Evolutionary conservation across 2,113 vertebrate species (phyloP).

Genomic region (Pseudopodoces humilis): DNA sequence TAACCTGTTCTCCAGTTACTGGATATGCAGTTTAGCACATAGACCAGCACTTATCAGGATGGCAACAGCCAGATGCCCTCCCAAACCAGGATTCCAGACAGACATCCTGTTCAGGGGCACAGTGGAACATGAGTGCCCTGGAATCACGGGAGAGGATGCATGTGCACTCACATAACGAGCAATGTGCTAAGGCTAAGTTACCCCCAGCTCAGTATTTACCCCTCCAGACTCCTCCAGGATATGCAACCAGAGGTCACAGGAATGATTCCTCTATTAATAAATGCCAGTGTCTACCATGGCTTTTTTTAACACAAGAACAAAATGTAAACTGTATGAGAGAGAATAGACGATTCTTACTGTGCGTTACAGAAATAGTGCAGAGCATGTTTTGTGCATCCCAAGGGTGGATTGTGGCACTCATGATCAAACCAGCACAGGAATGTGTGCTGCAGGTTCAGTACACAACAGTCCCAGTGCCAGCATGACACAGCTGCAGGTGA

Average conservation of each 20-base stretch:
- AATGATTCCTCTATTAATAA: not conserved
- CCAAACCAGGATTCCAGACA: not conserved
- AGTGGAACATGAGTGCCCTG: rapidly evolving
- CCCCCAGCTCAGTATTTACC: not conserved
- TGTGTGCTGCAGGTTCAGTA: not conserved
- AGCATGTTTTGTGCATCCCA: not conserved
- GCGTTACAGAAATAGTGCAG: not conserved
- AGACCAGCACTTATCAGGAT: rapidly evolving
- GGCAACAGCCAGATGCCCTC: not conserved
- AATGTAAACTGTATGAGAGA: not conserved
- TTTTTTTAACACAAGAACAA: not conserved
- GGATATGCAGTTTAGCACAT: not conserved
- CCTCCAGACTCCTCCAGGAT: not conserved
- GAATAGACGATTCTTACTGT: not conserved
- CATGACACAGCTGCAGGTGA: not conserved
- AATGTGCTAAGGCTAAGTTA: not conserved
- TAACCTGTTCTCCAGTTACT: not conserved
- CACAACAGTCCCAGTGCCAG: not conserved
- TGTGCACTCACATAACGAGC: rapidly evolving
- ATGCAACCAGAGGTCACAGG: not conserved
- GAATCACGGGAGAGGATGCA: not conserved
- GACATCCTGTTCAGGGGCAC: not conserved
- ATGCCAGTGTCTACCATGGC: not conserved
- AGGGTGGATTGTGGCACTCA: not conserved
- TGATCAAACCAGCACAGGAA: not conserved